These are phyloP conservation scores for Falco concolor DNA, from an alignment of 2,797 vertebrate genomes.

Conservation along the genomic window DNA sequence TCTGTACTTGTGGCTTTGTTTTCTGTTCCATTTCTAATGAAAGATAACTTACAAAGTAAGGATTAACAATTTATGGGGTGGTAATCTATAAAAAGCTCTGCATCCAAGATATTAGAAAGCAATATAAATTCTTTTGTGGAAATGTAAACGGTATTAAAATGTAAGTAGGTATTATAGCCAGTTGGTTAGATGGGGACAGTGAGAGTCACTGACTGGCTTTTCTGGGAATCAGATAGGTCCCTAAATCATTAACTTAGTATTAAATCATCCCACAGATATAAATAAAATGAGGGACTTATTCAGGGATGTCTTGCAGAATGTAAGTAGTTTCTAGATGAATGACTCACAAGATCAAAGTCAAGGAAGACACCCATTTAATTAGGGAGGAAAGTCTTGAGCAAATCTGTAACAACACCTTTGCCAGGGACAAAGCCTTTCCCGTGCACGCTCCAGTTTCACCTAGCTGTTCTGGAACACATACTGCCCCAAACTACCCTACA, in stretches of 20 bases:
- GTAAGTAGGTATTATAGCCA: slow-evolving; percentile 9
- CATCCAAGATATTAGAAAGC: slow-evolving; percentile 42
- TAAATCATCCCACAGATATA: slow-evolving; percentile 61
- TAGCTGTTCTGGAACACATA: not conserved
- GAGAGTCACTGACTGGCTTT: slow-evolving; percentile 5
- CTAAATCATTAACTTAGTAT: slow-evolving; percentile 57
- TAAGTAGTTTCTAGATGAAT: slow-evolving; percentile 67
- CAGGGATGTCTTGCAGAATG: slow-evolving; percentile 22
- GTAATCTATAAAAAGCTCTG: slow-evolving; percentile 33
- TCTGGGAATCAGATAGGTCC: slow-evolving; percentile 54
- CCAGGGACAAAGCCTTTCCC: not conserved
- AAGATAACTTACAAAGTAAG: slow-evolving; percentile 16
- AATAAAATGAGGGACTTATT: slow-evolving; percentile 47
- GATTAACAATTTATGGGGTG: not conserved
- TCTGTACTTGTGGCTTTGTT: not conserved
- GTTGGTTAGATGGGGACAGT: slow-evolving; percentile 31
- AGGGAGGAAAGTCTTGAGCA: slow-evolving; percentile 65
- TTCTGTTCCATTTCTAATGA: slow-evolving; percentile 9
- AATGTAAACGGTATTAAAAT: slow-evolving; percentile 35
- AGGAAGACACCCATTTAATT: slow-evolving; percentile 74
- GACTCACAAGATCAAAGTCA: slow-evolving; percentile 73
- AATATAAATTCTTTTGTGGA: slow-evolving; percentile 59
- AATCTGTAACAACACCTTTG: slow-evolving; percentile 43
- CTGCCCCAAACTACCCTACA: not conserved
- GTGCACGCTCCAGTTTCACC: not conserved